Conservation (phyloP, 2,888 invertebrate genomes). For the Suillia variegata region DNA sequence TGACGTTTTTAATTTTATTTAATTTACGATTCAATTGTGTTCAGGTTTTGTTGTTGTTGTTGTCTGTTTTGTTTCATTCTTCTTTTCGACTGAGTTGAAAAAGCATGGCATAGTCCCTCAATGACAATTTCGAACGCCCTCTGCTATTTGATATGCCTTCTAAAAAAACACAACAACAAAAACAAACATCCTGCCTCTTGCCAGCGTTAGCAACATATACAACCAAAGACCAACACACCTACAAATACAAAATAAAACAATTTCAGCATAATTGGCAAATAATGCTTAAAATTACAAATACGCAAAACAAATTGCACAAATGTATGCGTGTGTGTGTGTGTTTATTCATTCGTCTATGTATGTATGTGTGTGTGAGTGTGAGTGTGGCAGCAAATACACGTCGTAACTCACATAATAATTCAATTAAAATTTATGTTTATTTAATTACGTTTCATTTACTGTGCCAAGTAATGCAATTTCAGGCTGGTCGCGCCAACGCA, state of each 20-base stretch:
- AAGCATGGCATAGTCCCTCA: too few relatives aligned
- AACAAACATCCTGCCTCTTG: too few relatives aligned
- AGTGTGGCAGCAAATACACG: constrained; percentile 20
- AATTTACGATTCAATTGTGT: background rate
- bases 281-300: background rate
- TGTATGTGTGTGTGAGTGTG: too few relatives aligned
- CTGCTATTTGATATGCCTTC: too few relatives aligned
- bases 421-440: constrained; percentile 10
- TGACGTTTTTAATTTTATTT: background rate
- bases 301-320: constrained; percentile 26
- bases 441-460: constrained; percentile 8
- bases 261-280: too few relatives aligned
- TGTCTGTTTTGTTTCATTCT: background rate
- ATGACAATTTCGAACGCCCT: too few relatives aligned
- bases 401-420: constrained; percentile 2
- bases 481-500: too few relatives aligned
- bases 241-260: too few relatives aligned
- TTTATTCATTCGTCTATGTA: too few relatives aligned
- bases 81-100: background rate
- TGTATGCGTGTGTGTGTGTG: too few relatives aligned
- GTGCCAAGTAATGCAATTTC: background rate
- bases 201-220: background rate
- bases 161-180: too few relatives aligned
- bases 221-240: background rate
- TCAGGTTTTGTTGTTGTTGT: background rate